Conservation (phyloP, 2,113 vertebrate genomes). For the Hydropotes inermis region DNA sequence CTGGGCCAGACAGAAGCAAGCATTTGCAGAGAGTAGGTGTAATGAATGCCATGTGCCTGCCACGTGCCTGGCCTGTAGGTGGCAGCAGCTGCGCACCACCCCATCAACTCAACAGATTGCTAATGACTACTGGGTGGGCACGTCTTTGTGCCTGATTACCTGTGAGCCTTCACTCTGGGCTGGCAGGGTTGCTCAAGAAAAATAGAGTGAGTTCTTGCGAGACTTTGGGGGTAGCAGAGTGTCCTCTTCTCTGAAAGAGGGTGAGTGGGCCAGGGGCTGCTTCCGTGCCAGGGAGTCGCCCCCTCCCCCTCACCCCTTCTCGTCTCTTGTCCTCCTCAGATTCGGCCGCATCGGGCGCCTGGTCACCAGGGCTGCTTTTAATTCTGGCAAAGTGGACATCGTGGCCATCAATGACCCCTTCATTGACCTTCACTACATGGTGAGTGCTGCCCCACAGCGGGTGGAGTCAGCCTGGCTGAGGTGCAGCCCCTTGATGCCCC, state of each 20-base stretch:
- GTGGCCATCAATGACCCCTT: conserved; percentile 99
- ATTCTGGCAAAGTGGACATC: conserved; percentile 85
- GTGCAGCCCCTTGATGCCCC: accelerated
- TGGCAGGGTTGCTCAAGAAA: not conserved
- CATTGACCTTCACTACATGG: conserved; percentile 98
- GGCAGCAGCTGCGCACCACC: not conserved
- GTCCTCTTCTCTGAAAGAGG: not conserved
- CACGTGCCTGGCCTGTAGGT: not conserved
- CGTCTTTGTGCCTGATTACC: not conserved
- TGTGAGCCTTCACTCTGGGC: not conserved
- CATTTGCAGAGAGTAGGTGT: not conserved
- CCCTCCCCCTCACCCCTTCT: not conserved
- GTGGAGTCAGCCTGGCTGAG: accelerated
- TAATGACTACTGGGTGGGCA: not conserved
- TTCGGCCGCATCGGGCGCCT: conserved; percentile 98
- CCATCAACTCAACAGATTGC: not conserved
- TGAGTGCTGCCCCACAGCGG: conserved; percentile 66
- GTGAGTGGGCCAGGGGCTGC: accelerated
- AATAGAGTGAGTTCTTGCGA: not conserved
- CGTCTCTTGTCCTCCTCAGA: conserved; percentile 74
- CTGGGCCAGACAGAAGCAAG: not conserved
- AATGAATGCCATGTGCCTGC: not conserved
- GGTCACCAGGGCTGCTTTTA: conserved; percentile 89
- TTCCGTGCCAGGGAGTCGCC: too few species aligned
- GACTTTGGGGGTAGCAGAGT: not conserved